Conservation (phyloP, 2,888 invertebrate genomes). For the Venustoraphidia nigricollis region DNA sequence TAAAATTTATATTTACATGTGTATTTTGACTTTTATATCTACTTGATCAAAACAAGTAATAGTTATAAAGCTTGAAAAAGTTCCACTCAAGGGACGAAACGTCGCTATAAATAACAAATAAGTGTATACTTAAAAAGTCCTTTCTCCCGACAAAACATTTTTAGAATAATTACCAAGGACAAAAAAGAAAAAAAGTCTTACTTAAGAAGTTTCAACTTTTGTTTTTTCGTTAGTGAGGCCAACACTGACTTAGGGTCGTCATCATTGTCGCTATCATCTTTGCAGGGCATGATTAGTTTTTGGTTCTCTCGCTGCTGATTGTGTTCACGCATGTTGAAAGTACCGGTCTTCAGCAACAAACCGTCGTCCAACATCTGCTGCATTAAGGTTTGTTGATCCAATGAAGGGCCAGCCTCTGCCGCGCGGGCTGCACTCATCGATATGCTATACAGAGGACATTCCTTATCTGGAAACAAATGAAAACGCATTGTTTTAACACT, state of each 20-base stretch:
- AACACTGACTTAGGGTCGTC: constrained; percentile 51
- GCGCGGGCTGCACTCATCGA: constrained; percentile 72
- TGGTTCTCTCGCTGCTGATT: constrained; percentile 30
- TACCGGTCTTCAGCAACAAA: constrained; percentile 69
- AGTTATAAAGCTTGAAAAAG: too few relatives aligned
- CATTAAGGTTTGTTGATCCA: constrained; percentile 59
- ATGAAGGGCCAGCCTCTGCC: constrained; percentile 45
- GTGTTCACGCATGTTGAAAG: constrained; percentile 32
- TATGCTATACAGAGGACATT: constrained; percentile 84
- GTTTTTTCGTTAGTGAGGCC: constrained; percentile 69
- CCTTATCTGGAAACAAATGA: constrained; percentile 50
- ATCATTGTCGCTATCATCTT: constrained; percentile 31
- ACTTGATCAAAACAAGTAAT: too few relatives aligned
- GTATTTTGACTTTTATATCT: too few relatives aligned
- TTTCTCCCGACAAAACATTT: too few relatives aligned
- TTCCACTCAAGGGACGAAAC: too few relatives aligned
- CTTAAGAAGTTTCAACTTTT: constrained; percentile 84
- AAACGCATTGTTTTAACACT: constrained; percentile 14
- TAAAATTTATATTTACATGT: too few relatives aligned
- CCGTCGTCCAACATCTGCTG: constrained; percentile 89
- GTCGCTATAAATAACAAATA: too few relatives aligned
- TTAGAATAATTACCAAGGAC: too few relatives aligned
- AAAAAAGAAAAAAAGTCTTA: constrained; percentile 32
- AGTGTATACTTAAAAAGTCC: too few relatives aligned
- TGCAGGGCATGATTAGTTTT: constrained; percentile 39